Percentiles rank a stretch among this genome's conserved stretches.
Conservation (phyloP, 2,888 invertebrate species). For the Heliconius erato region DNA sequence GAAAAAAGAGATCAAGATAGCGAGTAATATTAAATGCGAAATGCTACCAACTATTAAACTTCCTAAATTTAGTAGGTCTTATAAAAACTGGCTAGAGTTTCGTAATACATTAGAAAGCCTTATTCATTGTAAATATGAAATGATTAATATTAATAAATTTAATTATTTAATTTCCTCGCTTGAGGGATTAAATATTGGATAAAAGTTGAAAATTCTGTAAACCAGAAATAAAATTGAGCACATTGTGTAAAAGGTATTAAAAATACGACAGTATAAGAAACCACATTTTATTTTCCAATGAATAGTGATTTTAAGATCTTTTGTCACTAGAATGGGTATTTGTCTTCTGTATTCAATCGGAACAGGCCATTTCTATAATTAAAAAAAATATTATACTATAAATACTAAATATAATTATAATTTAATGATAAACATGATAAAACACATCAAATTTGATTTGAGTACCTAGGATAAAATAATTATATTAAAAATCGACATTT, state of each 20-base stretch:
- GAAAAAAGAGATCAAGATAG: no score
- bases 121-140: no score
- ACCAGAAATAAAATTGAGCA: no score
- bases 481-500: not conserved
- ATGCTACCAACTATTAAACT: not conserved
- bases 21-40: no score
- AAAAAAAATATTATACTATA: not conserved
- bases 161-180: no score
- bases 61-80: not conserved
- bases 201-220: no score
- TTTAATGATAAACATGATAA: not conserved
- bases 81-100: no score
- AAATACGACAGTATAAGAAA: not conserved
- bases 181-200: no score
- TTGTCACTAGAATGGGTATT: constrained; percentile 58
- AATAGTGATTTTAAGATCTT: not conserved
- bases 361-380: constrained; percentile 61
- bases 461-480: not conserved
- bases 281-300: not conserved
- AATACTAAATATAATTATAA: not conserved
- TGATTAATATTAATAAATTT: no score
- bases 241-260: no score
- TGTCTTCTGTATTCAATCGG: constrained; percentile 59
- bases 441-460: not conserved
- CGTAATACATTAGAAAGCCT: no score